phyloP scores from a whole-genome alignment of 2,888 invertebrate genomes.

The Sturmia bella region DNA sequence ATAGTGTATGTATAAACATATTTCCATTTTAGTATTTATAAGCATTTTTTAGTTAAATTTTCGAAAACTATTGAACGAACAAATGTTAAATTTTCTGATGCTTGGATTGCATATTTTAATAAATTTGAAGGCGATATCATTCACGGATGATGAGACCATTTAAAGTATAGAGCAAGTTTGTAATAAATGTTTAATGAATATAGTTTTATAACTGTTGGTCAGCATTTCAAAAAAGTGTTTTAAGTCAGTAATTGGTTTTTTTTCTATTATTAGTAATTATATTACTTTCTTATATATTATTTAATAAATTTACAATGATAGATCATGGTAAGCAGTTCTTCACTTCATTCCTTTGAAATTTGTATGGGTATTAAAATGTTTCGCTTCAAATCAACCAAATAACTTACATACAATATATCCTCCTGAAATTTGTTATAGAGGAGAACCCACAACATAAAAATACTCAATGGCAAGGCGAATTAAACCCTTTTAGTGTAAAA shows the following conservation, averaged over 20 bases:
- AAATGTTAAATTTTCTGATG: constrained; percentile 72
- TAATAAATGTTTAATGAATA: constrained; percentile 35
- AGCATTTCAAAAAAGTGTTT: constrained; percentile 29
- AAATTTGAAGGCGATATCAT: constrained; percentile 80
- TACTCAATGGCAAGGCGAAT: too few species aligned
- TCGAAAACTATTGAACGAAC: constrained; percentile 41
- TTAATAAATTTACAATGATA: constrained; percentile 50
- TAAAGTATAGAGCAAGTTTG: constrained; percentile 74
- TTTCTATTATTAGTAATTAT: constrained; percentile 33
- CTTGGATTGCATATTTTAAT: constrained; percentile 53
- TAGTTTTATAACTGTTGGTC: constrained; percentile 46
- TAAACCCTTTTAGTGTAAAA: too few species aligned
- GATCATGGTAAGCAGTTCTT: constrained; percentile 42
- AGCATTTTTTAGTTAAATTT: constrained; percentile 41
- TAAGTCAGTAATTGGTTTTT: constrained; percentile 64
- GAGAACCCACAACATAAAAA: too few species aligned
- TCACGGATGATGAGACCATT: constrained; percentile 82
- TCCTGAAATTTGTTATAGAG: too few species aligned
- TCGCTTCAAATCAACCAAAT: not conserved
- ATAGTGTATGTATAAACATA: constrained; percentile 16
- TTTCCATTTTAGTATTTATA: constrained; percentile 45
- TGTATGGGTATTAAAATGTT: not conserved
- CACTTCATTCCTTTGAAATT: not conserved
- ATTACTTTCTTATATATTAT: constrained; percentile 12
- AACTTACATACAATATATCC: too few species aligned